Evolutionary conservation across 2,797 vertebrate species (phyloP), one percentile per base, ranked within the genome.

Genomic region (Naso thynnoides): DNA sequence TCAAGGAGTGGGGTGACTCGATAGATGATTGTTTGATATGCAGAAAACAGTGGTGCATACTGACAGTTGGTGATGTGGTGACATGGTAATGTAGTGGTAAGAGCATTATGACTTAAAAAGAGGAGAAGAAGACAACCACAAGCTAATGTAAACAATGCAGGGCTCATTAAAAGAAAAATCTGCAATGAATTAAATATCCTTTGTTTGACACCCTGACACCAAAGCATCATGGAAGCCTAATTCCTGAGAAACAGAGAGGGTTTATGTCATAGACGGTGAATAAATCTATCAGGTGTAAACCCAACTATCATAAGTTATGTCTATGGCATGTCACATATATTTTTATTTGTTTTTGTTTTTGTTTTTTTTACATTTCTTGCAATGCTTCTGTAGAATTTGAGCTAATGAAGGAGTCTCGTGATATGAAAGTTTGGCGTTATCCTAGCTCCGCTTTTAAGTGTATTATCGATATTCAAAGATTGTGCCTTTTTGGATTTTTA

Each of bases 31-130:
- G 19, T 61, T 33, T 3, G 21, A 52, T 42, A 62, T 60, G 21
- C 64, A 73, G 41, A 61, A 18, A 76, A 58, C 56, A 36, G 61
- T 36, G 29, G 52, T 29, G 42, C 45, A 41, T 52, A 29, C 36
- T 1, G 5, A 26, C 38, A 70, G 29, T 50, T 54, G 44, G 18
- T 62, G 45, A 49, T 69, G 47, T 54, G 33, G 41, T 62, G 10
- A 18, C 21, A 49, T 44, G 3, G 19, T 50, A 49, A 53, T 77
- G 38, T 45, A 41, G 4, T 41, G 24, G 11, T 10, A 61, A 49
- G 14, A 18, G 19, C 24, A 36, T 18, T 15, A 27, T 42, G 21
- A 24, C n/a, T n/a, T 26, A 27, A 24, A 47, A 45, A 50, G 11
- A 65, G 45, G 9, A 21, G 41, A 38, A 11, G 14, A 73, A 53